Base-by-base conservation (phyloP, 1,140 invertebrate genomes). In the Heliconius hewitsoni region DNA sequence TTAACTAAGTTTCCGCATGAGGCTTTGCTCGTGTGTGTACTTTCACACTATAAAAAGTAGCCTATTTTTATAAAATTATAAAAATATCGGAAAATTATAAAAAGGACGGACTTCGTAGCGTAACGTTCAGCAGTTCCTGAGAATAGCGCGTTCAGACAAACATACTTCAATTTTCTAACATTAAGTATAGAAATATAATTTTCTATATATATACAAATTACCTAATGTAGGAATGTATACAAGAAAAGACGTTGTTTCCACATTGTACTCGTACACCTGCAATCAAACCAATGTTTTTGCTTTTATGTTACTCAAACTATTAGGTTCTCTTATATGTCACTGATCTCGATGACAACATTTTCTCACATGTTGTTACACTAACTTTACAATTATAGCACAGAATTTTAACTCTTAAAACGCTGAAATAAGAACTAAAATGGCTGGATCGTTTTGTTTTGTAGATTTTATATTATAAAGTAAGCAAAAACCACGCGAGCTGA, bases 271-370 rank as follows among this genome's bases (percentile, higher is more conserved):
- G 13, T 16, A 66, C 55, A 60, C 27, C 23, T 66, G 60, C 60
- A 66, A 66, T 66, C 60, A 30, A 27, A 27, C 19, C 37, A 50
- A 66, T 34, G 72, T 73, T 78, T 78, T 78, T 78, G 72, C 77
- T 39, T 37, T 73, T 71, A 71, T 6, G 30, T 66, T 66, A 30
- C 60, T 66, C 60, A 66, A 66, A 30, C 60, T 66, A 57, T 57
- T 66, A 66, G 13, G 60, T 66, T 66, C 60, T 66, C 60, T 4
- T 66, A 66, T 66, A 66, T 66, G 60, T 66, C 60, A 66, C 60
- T 27, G 60, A 78, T 74, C 55, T 46, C 72, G 72, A 42, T 78
- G 77, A 30, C 71, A 73, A 72, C 57, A 78, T 74, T 66, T 78
- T 78, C 77, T 66, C 77, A 78, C 72, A 73, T 72, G 37, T 78